Base-by-base conservation (phyloP, 2,888 invertebrate species). In the Andrena marginata region DNA sequence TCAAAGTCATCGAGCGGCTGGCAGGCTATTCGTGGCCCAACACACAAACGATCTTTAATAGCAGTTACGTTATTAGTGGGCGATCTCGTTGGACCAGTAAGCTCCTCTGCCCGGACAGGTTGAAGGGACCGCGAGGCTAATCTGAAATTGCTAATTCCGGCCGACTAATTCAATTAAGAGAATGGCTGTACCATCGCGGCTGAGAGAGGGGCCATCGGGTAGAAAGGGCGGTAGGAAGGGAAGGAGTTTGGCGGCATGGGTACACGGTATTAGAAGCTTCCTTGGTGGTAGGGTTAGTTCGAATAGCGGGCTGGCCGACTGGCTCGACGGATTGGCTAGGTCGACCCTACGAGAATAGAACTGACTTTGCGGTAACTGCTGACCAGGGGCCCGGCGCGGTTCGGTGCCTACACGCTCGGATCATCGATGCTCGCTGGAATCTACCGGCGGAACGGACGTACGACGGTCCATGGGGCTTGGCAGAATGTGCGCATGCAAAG, bases 131-230 rank as follows among this genome's bases (percentile, higher is more conserved):
- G 69, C 75, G 74, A 77, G 88, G 89, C 89, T 91, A 91, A 92
- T 92, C 91, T 89, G 90, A 92, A 93, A 93, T 92, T 92, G 91
- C 92, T 92, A 93, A 93, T 93, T 92, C 91, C 91, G 90, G 91
- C 88, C 87, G 91, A 91, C 92, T 92, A 91, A 93, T 93, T 93
- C 91, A 93, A 93, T 93, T 93, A 93, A 91, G 92, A 91, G 92
- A 92, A 92, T 89, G 90, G 90, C 85, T 84, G 68, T 35, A 54
- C 75, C 42, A 86, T 77, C 76, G 79, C 76, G 76, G 80, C 49
- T 49, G 77, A 82, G 82, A 82, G 80, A 42, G 81, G 73, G 59
- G 54, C n/a, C 56, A 63, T 20, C 65, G 72, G 49, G 76, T 73
- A 64, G 85, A 65, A 75, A 74, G 77, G 80, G 67, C 64, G 74